Base-by-base conservation (phyloP, 2,113 vertebrate genomes). In the Etheostoma spectabile region DNA sequence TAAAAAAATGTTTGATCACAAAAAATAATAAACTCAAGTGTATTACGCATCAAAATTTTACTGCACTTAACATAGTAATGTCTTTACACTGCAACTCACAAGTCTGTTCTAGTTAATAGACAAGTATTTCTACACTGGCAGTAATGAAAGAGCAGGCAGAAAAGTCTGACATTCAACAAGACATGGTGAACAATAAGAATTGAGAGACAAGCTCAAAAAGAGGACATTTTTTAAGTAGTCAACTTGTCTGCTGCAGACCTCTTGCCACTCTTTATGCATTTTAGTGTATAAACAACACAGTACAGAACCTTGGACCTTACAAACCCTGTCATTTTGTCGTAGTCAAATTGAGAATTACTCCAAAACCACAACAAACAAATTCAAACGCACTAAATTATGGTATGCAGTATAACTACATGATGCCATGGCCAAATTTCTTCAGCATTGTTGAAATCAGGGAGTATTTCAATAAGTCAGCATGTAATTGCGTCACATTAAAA, bases 301-400 rank as follows among this genome's bases (percentile, higher is more conserved):
- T 80, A 62, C 59, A 94, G 64, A 61, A 86, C 81, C 76, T 86
- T 35, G 62, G 92, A 93, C 79, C 95, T 95, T 86, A 96, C 91
- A 93, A 92, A 93, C 93, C 93, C 92, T 92, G 91, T 95, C 93
- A 95, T 93, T 95, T 89, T 88, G 79, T 88, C 83, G 89, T 5
- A 71, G 88, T 90, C 91, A 93, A 94, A 91, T 86, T 92, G 89
- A 95, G 93, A 92, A 92, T 92, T 92, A 91, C 89, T 90, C 87
- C 88, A 90, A 86, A 90, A 90, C 85, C 89, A 76, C 84, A 88
- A 74, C 46, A 85, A 83, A 91, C 88, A 67, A 79, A 77, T 83
- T 67, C 33, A 60, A 85, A 38, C 46, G 49, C 35, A 51, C 56
- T 4, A 71, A 82, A 82, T 57, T 55, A 55, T 21, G 30, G 45